Percentiles rank a stretch among this genome's conserved stretches.
These are phyloP conservation scores for Cryptoleucopteryx plumbea DNA, from an alignment of 2,113 vertebrate genomes.

Conservation along the genomic window DNA sequence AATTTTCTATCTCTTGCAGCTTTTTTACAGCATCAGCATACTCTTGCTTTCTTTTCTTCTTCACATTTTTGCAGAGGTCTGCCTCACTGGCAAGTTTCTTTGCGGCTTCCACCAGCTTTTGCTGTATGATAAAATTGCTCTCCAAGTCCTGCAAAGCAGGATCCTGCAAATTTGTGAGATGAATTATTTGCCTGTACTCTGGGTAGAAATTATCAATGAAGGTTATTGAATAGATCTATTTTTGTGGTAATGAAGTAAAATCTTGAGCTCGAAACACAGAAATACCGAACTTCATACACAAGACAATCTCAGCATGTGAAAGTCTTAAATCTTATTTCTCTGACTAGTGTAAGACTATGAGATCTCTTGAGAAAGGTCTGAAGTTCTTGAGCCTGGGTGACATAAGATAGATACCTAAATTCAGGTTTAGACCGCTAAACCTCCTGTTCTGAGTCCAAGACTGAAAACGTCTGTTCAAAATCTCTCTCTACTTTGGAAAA, in stretches of 20 bases:
- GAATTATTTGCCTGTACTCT: neutral
- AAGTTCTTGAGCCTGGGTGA: neutral
- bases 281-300: neutral
- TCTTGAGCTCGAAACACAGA: neutral
- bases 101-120: slow-evolving; percentile 92
- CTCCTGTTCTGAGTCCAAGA: neutral
- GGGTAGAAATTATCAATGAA: neutral
- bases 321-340: neutral
- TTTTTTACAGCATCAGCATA: slow-evolving; percentile 83
- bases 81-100: slow-evolving; percentile 86
- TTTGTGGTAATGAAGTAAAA: neutral
- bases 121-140: slow-evolving; percentile 90
- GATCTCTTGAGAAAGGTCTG: neutral
- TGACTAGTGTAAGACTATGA: neutral
- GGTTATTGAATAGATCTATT: neutral
- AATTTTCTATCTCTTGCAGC: slow-evolving; percentile 87
- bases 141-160: slow-evolving; percentile 89
- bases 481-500: neutral
- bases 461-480: neutral
- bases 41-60: slow-evolving; percentile 90
- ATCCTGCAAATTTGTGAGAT: slow-evolving; percentile 71
- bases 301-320: neutral
- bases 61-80: slow-evolving; percentile 90
- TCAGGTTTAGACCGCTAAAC: neutral
- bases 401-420: neutral